Base-by-base conservation (phyloP, 2,797 vertebrate species). In the Acipenser transmontanus region DNA sequence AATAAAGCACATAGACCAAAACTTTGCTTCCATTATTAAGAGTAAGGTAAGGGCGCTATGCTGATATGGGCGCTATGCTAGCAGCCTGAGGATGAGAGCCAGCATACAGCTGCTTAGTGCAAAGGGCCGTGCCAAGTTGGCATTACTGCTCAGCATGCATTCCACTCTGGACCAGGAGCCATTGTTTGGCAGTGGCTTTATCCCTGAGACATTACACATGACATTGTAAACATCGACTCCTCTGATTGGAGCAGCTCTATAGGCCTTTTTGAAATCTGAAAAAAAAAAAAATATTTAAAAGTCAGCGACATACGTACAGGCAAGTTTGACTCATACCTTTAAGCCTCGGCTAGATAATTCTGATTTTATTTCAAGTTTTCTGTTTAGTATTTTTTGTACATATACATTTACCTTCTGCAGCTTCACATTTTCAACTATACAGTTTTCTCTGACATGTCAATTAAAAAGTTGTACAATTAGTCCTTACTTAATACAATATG, bases 111-210 rank as follows among this genome's bases (percentile, higher is more conserved):
- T 68, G 75, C 76, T 62, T 8, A 68, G 2, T 0, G 5, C 60
- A 20, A 2, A 1, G 0, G 66, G 57, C 8, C 47, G 47, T 4
- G 73, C 65, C 12, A 49, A 64, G 62, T 61, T 14, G 47, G 75
- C 76, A 10, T 65, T 78, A 68, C 74, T 76, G 12, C 54, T 89
- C 69, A 98, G 79, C 81, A 99, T 89, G 72, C 81, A 87, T 69
- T 89, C 79, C 64, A 97, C 94, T 65, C 93, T 84, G 69, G 93
- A 88, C 97, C 96, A 99, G 66, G 97, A 97, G 47, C 97, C 97
- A 0, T 99, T 99, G 80, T 98, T 99, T 69, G 96, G 92, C 78
- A 93, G 81, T 0, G 95, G 91, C 12, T 87, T 47, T 17, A 98
- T 76, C 65, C 88, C 91, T 17, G 92, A 68, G 8, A 87, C 87